These are phyloP conservation scores for Rhorus exstirpatorius DNA, from an alignment of 2,888 invertebrate species.

Conservation along the genomic window DNA sequence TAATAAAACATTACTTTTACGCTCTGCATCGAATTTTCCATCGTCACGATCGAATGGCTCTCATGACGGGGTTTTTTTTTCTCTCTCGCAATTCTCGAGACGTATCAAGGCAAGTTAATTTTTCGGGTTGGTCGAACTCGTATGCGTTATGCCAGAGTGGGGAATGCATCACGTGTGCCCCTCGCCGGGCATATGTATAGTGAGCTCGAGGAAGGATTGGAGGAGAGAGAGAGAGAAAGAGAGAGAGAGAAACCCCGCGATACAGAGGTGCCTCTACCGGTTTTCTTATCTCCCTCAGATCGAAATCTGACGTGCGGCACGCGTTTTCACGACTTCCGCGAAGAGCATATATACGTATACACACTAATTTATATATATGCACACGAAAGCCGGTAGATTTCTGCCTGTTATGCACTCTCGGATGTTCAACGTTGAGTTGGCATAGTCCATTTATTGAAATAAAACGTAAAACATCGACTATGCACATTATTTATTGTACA, in stretches of 20 bases:
- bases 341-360: conserved; percentile 50
- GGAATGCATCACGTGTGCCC: conserved; percentile 47
- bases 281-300: conserved; percentile 81
- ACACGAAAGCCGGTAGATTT: conserved; percentile 35
- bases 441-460: conserved; percentile 15
- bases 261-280: conserved; percentile 76
- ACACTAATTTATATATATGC: conserved; percentile 1
- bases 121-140: conserved; percentile 58
- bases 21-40: too few species aligned
- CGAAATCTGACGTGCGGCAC: conserved; percentile 83
- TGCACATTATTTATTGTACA: conserved; percentile 13
- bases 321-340: conserved; percentile 79
- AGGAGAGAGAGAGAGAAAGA: conserved; percentile 40
- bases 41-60: too few species aligned
- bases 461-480: not conserved
- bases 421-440: conserved; percentile 38
- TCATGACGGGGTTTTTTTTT: too few species aligned
- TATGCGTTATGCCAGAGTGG: conserved; percentile 14
- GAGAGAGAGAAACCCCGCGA: conserved; percentile 48
- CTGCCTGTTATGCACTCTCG: conserved; percentile 27
- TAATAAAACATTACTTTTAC: too few species aligned
- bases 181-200: conserved; percentile 20
- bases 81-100: too few species aligned
- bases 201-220: not conserved
- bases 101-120: not conserved